Evolutionary conservation across 2,888 invertebrate species (phyloP), one percentile per base, ranked within the genome.

Genomic region (Chloroclystis v-ata): DNA sequence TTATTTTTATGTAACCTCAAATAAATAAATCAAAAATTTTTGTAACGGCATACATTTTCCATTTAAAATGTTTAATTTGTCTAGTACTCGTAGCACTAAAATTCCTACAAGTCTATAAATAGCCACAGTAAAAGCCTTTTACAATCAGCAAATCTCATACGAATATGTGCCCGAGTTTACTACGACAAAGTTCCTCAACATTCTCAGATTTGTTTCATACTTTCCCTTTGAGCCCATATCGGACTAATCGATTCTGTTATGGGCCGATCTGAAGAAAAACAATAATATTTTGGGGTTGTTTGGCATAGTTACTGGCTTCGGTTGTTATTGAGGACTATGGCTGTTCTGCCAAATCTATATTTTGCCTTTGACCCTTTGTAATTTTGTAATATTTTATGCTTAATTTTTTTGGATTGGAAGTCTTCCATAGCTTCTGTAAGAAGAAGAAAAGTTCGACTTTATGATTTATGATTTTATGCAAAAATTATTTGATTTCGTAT

Each of bases 171-270:
- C 3, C 20, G 32, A 9, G 4, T 13, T 6, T n/a, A 33, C 14
- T 33, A 14, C 6, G 14, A 33, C 32, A 16, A 33, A 33, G 32
- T 33, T 33, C 32, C n/a, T n/a, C 14, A 14, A 16, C 32, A 33
- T n/a, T n/a, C 32, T 14, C 57, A n/a, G 57, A 64, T 65, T 65
- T 57, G 65, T 66, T 62, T 62, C 54, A 52, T 45, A 49, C 56
- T 49, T 52, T 57, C 65, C 58, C 56, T 14, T 30, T 35, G 60
- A 57, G 61, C 48, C 53, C 41, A 41, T 33, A 14, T 33, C 14
- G 32, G 49, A 49, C 52, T 53, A 54, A 64, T 66, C 55, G 59
- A 65, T 64, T 33, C 32, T 6, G 48, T 32, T 28, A 49, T 47
- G 52, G 43, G 30, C 26, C 29, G 35, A 16, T 43, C 20, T 37